Conservation (phyloP, 2,888 invertebrate species). For the Meganola albula region DNA sequence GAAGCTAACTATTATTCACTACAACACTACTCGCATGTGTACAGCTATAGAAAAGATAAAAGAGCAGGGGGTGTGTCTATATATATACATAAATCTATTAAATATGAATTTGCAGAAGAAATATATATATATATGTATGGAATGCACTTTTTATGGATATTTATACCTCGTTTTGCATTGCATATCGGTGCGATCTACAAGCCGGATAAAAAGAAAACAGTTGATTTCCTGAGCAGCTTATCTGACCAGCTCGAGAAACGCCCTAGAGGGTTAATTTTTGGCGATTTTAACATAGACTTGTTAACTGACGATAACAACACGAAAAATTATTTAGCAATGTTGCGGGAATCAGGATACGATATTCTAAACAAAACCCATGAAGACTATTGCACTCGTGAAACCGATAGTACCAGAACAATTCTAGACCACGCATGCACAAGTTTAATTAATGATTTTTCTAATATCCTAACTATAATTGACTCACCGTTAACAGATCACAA, state of each 20-base stretch:
- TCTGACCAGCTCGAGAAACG: neutral
- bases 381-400: neutral
- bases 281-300: slow-evolving; percentile 6
- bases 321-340: neutral
- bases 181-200: neutral
- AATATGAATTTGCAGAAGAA: slow-evolving; percentile 1
- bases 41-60: slow-evolving; percentile 4
- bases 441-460: neutral
- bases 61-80: slow-evolving; percentile 6
- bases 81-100: slow-evolving; percentile 3
- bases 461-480: slow-evolving; percentile 2
- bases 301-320: neutral
- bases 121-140: slow-evolving; percentile 2
- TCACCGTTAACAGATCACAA: slow-evolving; percentile 7
- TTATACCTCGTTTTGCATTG: slow-evolving; percentile 1
- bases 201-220: neutral
- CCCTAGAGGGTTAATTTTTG: neutral
- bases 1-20: slow-evolving; percentile 2
- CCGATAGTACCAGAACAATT: neutral
- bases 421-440: slow-evolving; percentile 2
- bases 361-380: neutral
- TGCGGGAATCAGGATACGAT: neutral
- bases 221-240: slow-evolving; percentile 1
- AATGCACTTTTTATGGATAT: slow-evolving; percentile 4
- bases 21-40: slow-evolving; percentile 2